Evolutionary conservation across 2,113 vertebrate species (phyloP), one percentile per base, ranked within the genome.

Genomic region (Bothrops jararaca): DNA sequence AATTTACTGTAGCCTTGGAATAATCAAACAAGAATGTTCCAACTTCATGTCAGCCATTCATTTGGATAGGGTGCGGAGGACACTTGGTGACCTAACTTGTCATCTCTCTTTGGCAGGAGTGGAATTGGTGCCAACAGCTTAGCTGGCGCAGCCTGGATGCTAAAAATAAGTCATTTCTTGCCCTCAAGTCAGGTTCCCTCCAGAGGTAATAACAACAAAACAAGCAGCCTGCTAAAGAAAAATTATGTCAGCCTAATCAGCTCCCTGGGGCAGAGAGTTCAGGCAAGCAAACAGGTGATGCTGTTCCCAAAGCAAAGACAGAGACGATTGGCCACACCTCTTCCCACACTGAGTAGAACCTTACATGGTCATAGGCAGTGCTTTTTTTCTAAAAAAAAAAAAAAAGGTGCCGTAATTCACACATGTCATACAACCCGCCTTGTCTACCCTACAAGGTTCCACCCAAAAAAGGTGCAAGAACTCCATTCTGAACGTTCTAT

Each of bases 91-190:
- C 80, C 48, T 88, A 53, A 88, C 23, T 60, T 86, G 42, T 69
- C 80, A 9, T 52, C 24, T 93, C 74, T 52, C 85, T 53, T 89
- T 88, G 89, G 80, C 39, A 86, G 45, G 34, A 90, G 45, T 5
- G 8, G 29, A 53, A 60, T 29, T 1, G 50, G 39, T 80, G 89
- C 58, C 89, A 89, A 85, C 64, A 52, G 22, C 34, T 24, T 45
- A n/a, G 18, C 48, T 90, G 74, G 74, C 18, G 15, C 18, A 57
- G 26, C 11, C 29, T 56, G 22, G 39, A 29, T 80, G 52, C 85
- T 91, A 93, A 93, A 90, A 91, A 88, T 91, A 88, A 91, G 26
- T 42, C 24, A 58, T 13, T 87, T 88, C 52, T 90, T 91, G 85
- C 85, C 39, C 89, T 54, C 87, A 48, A 22, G 86, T 80, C 89